Percentiles rank a stretch among this genome's conserved stretches.
These are phyloP conservation scores for Ceyx cyanopectus DNA, from an alignment of 2,113 vertebrate genomes.

Conservation along the genomic window DNA sequence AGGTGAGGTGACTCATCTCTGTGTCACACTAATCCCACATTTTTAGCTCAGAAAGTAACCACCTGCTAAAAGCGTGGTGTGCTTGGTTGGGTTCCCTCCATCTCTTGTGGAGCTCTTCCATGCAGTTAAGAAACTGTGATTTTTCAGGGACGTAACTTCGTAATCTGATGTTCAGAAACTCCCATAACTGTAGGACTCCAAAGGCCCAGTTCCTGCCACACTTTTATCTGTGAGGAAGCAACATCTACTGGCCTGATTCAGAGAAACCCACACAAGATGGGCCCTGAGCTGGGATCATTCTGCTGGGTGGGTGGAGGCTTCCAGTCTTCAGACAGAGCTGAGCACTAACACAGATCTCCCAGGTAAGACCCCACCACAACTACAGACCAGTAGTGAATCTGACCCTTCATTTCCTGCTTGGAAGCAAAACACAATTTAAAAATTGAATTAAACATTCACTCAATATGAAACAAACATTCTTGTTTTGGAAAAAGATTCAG, in stretches of 20 bases:
- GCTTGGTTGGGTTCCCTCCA: neutral
- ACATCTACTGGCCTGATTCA: neutral
- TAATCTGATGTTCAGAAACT: neutral
- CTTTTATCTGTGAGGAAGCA: neutral
- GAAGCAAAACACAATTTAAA: neutral
- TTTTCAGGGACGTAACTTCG: neutral
- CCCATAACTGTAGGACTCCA: neutral
- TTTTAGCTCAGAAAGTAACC: neutral
- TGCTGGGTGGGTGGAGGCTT: neutral
- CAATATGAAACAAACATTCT: neutral
- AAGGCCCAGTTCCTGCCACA: neutral
- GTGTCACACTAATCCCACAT: neutral
- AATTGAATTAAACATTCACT: neutral
- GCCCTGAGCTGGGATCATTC: neutral
- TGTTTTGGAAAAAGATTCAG: neutral
- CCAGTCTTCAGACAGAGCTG: neutral
- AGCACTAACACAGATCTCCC: neutral
- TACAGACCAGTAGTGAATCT: neutral
- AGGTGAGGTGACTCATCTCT: conserved; percentile 21
- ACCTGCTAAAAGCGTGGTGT: neutral
- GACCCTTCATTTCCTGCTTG: neutral
- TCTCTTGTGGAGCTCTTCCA: neutral
- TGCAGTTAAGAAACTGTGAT: neutral
- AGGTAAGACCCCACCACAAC: neutral
- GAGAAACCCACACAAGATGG: neutral